Evolutionary conservation across 2,797 vertebrate genomes (phyloP).

Genomic region (Columba guinea): DNA sequence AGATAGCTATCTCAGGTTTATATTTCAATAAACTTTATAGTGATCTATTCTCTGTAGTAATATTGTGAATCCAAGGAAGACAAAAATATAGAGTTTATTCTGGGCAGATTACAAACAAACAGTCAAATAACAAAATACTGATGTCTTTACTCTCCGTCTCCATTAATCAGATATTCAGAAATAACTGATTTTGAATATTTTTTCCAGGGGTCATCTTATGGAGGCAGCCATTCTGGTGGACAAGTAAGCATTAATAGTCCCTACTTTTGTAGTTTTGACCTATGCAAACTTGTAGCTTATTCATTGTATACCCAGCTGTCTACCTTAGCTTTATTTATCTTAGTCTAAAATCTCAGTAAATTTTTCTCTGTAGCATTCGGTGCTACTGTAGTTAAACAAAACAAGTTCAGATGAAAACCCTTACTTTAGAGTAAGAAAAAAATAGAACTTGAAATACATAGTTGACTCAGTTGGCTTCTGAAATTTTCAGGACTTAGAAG

Average conservation of each 20-base stretch:
- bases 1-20: neutral
- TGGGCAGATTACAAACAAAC: neutral
- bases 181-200: neutral
- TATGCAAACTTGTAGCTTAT: neutral
- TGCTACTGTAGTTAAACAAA: neutral
- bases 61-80: neutral
- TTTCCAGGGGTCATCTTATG: slow-evolving; percentile 51
- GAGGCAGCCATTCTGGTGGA: slow-evolving; percentile 44
- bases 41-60: neutral
- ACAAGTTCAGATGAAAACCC: neutral
- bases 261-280: neutral
- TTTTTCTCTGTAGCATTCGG: neutral
- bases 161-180: neutral
- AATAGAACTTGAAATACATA: neutral
- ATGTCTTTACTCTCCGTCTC: neutral
- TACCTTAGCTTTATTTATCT: neutral
- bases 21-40: neutral
- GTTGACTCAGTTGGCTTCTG: neutral
- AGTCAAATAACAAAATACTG: neutral
- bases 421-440: neutral
- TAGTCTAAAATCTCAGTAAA: neutral
- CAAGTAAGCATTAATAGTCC: slow-evolving; percentile 35
- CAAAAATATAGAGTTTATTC: neutral
- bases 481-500: neutral
- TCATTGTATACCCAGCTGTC: neutral